Evolutionary conservation across 2,113 vertebrate genomes (phyloP).

Genomic region (Syrrhaptes paradoxus): DNA sequence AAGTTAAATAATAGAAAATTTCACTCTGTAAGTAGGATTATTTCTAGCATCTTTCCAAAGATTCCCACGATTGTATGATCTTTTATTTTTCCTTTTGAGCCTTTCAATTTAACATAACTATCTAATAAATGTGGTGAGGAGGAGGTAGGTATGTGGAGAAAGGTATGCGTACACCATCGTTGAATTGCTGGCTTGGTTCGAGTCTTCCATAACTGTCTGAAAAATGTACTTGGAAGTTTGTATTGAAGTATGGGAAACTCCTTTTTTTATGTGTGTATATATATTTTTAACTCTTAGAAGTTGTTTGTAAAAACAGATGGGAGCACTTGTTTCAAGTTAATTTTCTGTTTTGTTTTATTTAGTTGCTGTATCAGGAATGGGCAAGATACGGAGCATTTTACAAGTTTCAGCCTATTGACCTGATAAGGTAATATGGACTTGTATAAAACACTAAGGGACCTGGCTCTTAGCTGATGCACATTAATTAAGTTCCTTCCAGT

Average conservation of each 20-base stretch:
- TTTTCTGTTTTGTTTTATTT: background rate
- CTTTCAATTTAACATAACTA: background rate
- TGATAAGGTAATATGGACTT: constrained; percentile 86
- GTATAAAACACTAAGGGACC: background rate
- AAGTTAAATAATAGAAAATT: background rate
- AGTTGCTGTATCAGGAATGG: constrained; percentile 96
- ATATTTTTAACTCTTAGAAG: background rate
- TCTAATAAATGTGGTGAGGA: background rate
- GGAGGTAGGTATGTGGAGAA: background rate
- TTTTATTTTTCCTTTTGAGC: background rate
- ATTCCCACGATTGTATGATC: background rate
- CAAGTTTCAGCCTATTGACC: constrained; percentile 95
- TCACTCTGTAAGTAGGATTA: background rate
- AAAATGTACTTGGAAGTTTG: background rate
- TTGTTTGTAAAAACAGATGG: background rate
- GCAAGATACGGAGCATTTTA: constrained; percentile 94
- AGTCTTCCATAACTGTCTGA: background rate
- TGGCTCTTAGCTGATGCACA: background rate
- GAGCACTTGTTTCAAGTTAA: background rate
- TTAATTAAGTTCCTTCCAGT: background rate
- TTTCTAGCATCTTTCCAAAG: background rate
- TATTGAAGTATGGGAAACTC: background rate
- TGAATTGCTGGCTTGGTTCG: background rate
- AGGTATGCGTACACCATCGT: background rate
- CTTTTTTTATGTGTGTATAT: background rate